Conservation (phyloP, 1,140 invertebrate genomes). For the Drosophila ercepeae region DNA sequence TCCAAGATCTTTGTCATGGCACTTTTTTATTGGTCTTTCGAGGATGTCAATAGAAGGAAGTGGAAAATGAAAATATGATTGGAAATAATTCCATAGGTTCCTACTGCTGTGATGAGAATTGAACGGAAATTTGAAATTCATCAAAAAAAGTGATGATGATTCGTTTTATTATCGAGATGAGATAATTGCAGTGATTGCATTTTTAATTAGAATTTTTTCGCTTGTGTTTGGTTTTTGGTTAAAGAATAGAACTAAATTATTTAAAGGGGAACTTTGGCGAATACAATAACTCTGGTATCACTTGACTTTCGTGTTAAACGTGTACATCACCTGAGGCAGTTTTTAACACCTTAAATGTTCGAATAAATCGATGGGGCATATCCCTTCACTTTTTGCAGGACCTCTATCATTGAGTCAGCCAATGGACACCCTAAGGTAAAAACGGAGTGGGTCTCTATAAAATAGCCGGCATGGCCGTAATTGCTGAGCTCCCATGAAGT, state of each 20-base stretch:
- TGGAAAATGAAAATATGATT: constrained; percentile 40
- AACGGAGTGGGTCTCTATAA: not conserved
- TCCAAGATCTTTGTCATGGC: constrained; percentile 21
- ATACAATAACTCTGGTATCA: not conserved
- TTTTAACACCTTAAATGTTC: not conserved
- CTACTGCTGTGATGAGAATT: constrained; percentile 18
- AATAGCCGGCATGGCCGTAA: constrained; percentile 60
- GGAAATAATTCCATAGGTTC: constrained; percentile 63
- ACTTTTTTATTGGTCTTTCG: constrained; percentile 44
- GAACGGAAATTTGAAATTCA: not conserved
- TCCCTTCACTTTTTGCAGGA: constrained; percentile 12
- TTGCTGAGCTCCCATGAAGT: constrained; percentile 75
- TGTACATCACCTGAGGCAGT: not conserved
- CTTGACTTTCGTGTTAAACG: not conserved
- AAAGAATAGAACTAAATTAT: not conserved
- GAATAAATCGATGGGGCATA: constrained; percentile 6
- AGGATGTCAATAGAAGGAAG: constrained; percentile 15
- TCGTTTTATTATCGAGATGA: constrained; percentile 62
- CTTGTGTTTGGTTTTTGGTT: not conserved
- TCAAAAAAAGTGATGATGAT: constrained; percentile 29
- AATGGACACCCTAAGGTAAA: constrained; percentile 2
- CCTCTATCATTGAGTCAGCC: constrained; percentile 12
- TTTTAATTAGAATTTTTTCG: not conserved
- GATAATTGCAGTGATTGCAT: constrained; percentile 54
- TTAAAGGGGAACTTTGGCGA: not conserved